These are phyloP conservation scores for Gonocerus acuteangulatus DNA, from an alignment of 2,888 invertebrate genomes.

Conservation along the genomic window DNA sequence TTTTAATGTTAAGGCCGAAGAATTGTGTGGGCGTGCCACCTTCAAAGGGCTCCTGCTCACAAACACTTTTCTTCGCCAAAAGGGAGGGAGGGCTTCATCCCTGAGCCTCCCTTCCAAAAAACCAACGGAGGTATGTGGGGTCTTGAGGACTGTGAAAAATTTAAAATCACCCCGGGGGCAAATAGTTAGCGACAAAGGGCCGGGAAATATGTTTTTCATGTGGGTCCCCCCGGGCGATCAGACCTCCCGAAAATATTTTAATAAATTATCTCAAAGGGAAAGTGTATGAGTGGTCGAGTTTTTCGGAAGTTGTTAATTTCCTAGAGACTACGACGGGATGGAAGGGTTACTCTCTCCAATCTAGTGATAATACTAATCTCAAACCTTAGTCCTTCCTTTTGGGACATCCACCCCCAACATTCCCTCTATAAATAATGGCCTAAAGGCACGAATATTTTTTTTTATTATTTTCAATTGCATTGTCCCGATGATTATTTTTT, in stretches of 20 bases:
- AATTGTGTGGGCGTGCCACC: background rate
- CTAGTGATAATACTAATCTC: too few relatives aligned
- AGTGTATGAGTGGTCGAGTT: background rate
- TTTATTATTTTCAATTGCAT: too few relatives aligned
- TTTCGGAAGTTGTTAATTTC: slow-evolving; percentile 21
- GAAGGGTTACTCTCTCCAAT: too few relatives aligned
- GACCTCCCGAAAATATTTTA: slow-evolving; percentile 26
- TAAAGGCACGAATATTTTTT: too few relatives aligned
- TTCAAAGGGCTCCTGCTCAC: background rate
- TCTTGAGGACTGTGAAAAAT: slow-evolving; percentile 24
- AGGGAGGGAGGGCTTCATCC: background rate
- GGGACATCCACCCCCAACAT: too few relatives aligned
- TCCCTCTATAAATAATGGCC: too few relatives aligned
- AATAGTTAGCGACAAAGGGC: slow-evolving; percentile 23
- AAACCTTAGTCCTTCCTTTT: too few relatives aligned
- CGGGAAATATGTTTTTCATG: slow-evolving; percentile 27
- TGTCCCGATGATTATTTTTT: too few relatives aligned
- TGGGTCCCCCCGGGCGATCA: background rate
- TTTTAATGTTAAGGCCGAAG: background rate
- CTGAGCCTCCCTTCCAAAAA: background rate
- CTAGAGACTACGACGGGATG: background rate
- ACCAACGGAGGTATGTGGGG: background rate
- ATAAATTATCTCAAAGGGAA: slow-evolving; percentile 27
- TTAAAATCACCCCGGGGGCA: slow-evolving; percentile 10
- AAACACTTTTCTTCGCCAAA: background rate